phyloP scores from a whole-genome alignment of 2,797 vertebrate species.

The Kryptolebias ocellatus region DNA sequence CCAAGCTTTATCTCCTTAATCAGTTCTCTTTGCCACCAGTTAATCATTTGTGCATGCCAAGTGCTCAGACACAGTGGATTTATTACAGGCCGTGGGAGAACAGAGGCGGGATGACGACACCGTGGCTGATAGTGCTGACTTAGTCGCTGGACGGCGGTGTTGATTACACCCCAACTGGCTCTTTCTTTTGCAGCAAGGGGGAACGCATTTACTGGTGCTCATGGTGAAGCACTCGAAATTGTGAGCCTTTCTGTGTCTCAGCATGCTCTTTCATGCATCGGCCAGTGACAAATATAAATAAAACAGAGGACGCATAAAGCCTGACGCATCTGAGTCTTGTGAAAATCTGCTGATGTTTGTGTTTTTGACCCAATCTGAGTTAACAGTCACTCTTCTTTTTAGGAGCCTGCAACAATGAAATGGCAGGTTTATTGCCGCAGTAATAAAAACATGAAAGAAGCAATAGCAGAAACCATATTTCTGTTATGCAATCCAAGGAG shows the following conservation, averaged over 20 bases:
- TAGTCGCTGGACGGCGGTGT: constrained; percentile 50
- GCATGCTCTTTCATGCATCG: constrained; percentile 44
- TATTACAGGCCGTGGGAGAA: constrained; percentile 67
- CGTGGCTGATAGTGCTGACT: constrained; percentile 48
- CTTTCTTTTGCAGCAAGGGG: constrained; percentile 18
- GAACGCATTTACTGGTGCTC: constrained; percentile 28
- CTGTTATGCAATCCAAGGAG: constrained; percentile 31
- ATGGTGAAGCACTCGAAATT: constrained; percentile 44
- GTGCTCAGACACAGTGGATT: constrained; percentile 63
- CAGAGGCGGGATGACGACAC: constrained; percentile 61
- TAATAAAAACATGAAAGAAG: constrained; percentile 5
- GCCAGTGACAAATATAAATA: constrained; percentile 31
- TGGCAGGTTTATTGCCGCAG: not conserved
- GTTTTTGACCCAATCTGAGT: not conserved
- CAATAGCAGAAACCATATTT: not conserved
- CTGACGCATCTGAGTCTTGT: constrained; percentile 8
- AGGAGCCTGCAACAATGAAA: not conserved
- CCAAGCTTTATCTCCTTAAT: constrained; percentile 78
- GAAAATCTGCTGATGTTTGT: not conserved
- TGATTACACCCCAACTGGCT: constrained; percentile 46
- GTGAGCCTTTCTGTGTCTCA: constrained; percentile 46
- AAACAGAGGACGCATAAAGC: not conserved
- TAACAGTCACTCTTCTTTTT: constrained; percentile 3
- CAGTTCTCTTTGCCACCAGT: constrained; percentile 72
- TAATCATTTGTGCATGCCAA: constrained; percentile 77